phyloP scores from a whole-genome alignment of 1,140 invertebrate species.

The Yoshiicerus persimilis region DNA sequence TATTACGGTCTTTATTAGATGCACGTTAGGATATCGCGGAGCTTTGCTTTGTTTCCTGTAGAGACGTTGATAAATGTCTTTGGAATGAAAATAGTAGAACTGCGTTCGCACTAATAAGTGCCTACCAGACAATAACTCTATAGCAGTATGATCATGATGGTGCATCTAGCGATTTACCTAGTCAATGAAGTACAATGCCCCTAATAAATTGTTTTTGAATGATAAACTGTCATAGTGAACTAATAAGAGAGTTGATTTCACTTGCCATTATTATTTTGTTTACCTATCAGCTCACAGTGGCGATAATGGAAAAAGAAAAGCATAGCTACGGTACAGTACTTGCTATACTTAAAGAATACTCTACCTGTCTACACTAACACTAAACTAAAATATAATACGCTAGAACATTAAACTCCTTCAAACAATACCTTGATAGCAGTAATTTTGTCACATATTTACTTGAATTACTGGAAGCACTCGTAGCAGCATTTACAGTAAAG shows the following conservation, averaged over 20 bases:
- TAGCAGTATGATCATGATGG: too few relatives aligned
- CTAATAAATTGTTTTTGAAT: not conserved
- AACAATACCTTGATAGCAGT: not conserved
- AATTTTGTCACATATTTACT: not conserved
- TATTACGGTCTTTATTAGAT: not conserved
- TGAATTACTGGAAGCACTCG: not conserved
- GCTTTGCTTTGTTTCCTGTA: not conserved
- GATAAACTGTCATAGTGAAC: not conserved
- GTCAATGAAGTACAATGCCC: not conserved
- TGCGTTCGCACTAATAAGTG: not conserved
- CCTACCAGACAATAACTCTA: too few relatives aligned
- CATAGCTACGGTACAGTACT: not conserved
- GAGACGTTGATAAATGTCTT: not conserved
- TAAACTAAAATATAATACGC: too few relatives aligned
- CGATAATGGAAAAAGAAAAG: too few relatives aligned
- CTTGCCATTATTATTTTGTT: not conserved
- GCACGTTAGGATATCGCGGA: too few relatives aligned
- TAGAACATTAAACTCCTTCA: too few relatives aligned
- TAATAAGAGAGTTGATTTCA: not conserved
- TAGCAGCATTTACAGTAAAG: too few relatives aligned
- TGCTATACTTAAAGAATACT: not conserved
- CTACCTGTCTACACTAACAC: too few relatives aligned
- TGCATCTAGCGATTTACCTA: not conserved
- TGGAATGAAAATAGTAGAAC: not conserved
- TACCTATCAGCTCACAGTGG: not conserved